phyloP scores from a whole-genome alignment of 2,888 invertebrate genomes.

The Hypercompe scribonia region DNA sequence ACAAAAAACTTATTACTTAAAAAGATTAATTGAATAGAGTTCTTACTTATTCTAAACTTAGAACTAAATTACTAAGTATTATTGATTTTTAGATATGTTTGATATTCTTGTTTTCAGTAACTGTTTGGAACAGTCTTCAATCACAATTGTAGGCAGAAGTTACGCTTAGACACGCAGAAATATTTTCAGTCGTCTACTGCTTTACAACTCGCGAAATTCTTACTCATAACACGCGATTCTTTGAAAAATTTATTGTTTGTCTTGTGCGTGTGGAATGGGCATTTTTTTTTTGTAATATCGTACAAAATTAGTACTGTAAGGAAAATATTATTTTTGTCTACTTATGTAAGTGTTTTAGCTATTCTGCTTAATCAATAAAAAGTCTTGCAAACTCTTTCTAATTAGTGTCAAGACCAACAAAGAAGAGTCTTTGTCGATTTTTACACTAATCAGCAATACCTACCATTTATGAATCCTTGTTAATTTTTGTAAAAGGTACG shows the following conservation, averaged over 20 bases:
- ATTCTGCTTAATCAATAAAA: fast-evolving
- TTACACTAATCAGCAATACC: too few relatives aligned
- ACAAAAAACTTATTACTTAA: conserved; percentile 68
- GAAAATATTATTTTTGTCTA: background rate
- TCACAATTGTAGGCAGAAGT: conserved; percentile 28
- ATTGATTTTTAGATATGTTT: conserved; percentile 80
- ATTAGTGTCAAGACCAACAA: too few relatives aligned
- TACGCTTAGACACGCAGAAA: background rate
- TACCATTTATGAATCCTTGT: too few relatives aligned
- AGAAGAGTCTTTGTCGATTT: background rate
- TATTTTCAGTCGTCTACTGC: background rate
- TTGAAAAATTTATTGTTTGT: background rate
- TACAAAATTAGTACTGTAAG: background rate
- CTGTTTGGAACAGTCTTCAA: conserved; percentile 58
- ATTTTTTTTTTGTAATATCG: background rate
- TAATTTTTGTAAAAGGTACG: background rate
- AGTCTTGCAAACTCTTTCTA: too few relatives aligned
- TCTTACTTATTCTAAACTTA: conserved; percentile 57
- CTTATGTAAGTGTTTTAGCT: background rate
- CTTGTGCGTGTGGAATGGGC: background rate
- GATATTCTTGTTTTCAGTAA: conserved; percentile 79
- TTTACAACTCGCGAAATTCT: background rate
- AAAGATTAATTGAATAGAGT: conserved; percentile 67
- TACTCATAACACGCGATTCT: background rate
- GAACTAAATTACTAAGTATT: conserved; percentile 56